Evolutionary conservation across 2,888 invertebrate species (phyloP).

Genomic region (Venusia cambrica): DNA sequence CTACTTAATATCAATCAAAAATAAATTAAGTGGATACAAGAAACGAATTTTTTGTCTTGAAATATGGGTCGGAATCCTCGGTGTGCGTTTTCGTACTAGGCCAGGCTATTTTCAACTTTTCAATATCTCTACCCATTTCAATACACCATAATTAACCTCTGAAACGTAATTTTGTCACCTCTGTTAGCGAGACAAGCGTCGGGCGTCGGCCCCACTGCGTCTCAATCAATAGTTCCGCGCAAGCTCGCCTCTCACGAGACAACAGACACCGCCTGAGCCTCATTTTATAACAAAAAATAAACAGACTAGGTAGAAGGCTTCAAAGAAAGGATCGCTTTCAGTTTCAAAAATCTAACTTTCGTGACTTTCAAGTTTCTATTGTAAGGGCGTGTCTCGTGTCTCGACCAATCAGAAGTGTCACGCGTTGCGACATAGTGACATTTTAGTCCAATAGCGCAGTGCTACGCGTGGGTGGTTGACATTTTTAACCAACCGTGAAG

Average conservation of each 20-base stretch:
- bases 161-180: conserved; percentile 58
- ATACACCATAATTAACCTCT: too few species aligned
- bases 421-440: conserved; percentile 74
- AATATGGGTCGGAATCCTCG: too few species aligned
- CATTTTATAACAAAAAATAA: conserved; percentile 9
- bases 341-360: too few species aligned
- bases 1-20: too few species aligned
- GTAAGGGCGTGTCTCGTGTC: conserved; percentile 65
- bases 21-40: too few species aligned
- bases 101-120: too few species aligned
- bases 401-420: conserved; percentile 65
- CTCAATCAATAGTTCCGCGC: conserved; percentile 69
- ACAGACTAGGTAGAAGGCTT: conserved; percentile 5
- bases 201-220: conserved; percentile 48
- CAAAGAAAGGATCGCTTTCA: conserved; percentile 3
- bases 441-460: conserved; percentile 60
- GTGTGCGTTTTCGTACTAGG: too few species aligned
- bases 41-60: too few species aligned
- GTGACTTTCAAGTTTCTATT: conserved; percentile 17
- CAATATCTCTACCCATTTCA: too few species aligned
- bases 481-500: conserved; percentile 57
- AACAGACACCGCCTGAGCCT: conserved; percentile 29
- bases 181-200: conserved; percentile 39
- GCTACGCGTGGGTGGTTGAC: conserved; percentile 57
- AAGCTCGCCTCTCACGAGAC: conserved; percentile 46